Base-by-base conservation (phyloP, 2,888 invertebrate species). In the Netelia fuscicornis region DNA sequence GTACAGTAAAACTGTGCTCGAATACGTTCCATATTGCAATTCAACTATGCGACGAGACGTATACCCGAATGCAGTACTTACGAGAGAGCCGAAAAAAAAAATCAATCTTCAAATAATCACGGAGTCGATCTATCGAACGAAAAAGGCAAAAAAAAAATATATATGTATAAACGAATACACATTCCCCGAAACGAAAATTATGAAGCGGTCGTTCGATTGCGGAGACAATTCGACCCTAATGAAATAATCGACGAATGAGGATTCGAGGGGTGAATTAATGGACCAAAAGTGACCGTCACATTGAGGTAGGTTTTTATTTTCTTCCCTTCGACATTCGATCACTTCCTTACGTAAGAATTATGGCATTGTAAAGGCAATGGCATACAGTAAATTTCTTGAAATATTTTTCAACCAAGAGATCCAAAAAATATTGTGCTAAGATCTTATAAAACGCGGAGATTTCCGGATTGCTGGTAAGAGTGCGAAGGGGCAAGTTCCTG, bases 11-110 rank as follows among this genome's bases (percentile, higher is more conserved):
- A 82, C 79, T 71, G 75, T 65, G 65, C 82, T 85, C 72, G 70
- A 82, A 79, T 79, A 85, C 78, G 82, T 82, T 79, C 42, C 65
- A 56, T 71, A 82, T 79, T 65, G 65, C 65, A 78, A 84, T 76
- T 71, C 44, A 74, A 67, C 70, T 74, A 68, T 74, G 56, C 58
- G 64, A 42, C 52, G 52, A 62, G 65, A 37, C 30, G 17, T 48
- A 23, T 8, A 48, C 58, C 60, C 5, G 48, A 67, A 81, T 75
- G 75, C 64, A 25, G 11, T 64, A 20, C 17, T 68, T 25, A 30
- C 30, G 37, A 30, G 52, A 65, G 64, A 65, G 54, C 37, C 58
- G 44, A 67, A 23, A 81, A 11, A 81, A 11, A 11, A 30, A 17
- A 30, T 68, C 5, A 30, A n/a, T 3, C 11, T 37, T 20, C 68